These are phyloP conservation scores for Enteromius fasciolatus DNA, from an alignment of 2,797 vertebrate genomes.

Conservation along the genomic window DNA sequence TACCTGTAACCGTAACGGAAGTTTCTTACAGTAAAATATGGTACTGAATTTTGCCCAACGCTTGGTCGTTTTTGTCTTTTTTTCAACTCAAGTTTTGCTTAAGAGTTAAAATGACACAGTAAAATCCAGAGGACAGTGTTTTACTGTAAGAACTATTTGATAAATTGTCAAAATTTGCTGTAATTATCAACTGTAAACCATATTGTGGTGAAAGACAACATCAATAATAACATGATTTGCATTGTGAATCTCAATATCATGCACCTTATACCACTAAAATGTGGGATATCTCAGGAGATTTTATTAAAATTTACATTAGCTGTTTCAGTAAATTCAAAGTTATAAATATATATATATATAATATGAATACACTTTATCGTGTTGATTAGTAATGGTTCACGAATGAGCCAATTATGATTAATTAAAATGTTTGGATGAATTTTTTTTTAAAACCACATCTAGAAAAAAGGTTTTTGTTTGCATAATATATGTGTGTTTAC, in stretches of 20 bases:
- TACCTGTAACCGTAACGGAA: background rate
- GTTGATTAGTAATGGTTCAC: background rate
- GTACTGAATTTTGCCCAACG: too few species aligned
- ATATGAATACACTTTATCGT: background rate
- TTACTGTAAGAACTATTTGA: background rate
- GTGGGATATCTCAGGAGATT: slow-evolving; percentile 1
- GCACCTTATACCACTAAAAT: background rate
- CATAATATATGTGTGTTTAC: too few species aligned
- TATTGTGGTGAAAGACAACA: background rate
- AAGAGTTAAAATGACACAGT: background rate
- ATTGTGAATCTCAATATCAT: background rate
- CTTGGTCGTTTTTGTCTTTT: background rate
- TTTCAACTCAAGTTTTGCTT: background rate
- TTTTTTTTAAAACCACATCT: too few species aligned
- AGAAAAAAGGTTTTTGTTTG: too few species aligned
- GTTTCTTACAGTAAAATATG: background rate
- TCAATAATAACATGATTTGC: background rate
- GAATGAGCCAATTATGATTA: too few species aligned
- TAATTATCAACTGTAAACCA: background rate
- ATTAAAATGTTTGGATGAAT: too few species aligned
- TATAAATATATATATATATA: background rate
- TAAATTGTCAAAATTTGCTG: background rate
- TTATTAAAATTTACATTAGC: background rate
- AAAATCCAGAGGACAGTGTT: background rate
- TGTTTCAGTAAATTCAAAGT: background rate